Base-by-base conservation (phyloP, 2,113 vertebrate species). In the Mus spicilegus region DNA sequence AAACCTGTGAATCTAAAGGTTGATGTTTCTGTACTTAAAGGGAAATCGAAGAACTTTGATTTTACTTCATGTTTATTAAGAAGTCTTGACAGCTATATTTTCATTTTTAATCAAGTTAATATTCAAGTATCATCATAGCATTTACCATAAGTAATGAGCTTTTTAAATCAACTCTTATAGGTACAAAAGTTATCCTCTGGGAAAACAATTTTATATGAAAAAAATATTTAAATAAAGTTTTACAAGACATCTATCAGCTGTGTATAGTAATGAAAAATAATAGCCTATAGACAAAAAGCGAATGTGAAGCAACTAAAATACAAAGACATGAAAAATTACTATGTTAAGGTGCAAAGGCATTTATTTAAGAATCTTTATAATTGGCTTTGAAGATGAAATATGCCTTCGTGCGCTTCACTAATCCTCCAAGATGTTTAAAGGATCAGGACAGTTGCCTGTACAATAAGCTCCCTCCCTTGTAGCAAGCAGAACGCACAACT, bases 21-120 rank as follows among this genome's bases (percentile, higher is more conserved):
- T 58, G 36, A 88, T 63, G 58, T 17, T 76, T 67, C 87, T 72
- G 78, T 89, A 56, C 51, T 94, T 85, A 49, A 92, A 78, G 65
- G 20, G 73, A 78, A 97, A 81, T 87, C 42, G 56, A 94, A 49
- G 49, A 96, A 73, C n/a, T 80, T 72, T 89, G 36, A 76, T 3
- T 89, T 94, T 20, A 42, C 49, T 49, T 49, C 49, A 28, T 86
- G 42, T 65, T 91, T 89, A 56, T 28, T 84, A 42, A 14, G 54
- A 16, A 88, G 69, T 94, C 92, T 96, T 77, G 70, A 82, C 87
- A 86, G 36, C 82, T 89, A 5, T 22, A 73, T 36, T 94, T 91
- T 70, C 73, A 85, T 90, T 42, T 77, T 54, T 94, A 80, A 92
- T 82, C 61, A 95, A 94, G 94, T 85, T 85, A 96, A 73, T 8